These are phyloP conservation scores for Stenurella melanura DNA, from an alignment of 2,888 invertebrate genomes.

Conservation along the genomic window DNA sequence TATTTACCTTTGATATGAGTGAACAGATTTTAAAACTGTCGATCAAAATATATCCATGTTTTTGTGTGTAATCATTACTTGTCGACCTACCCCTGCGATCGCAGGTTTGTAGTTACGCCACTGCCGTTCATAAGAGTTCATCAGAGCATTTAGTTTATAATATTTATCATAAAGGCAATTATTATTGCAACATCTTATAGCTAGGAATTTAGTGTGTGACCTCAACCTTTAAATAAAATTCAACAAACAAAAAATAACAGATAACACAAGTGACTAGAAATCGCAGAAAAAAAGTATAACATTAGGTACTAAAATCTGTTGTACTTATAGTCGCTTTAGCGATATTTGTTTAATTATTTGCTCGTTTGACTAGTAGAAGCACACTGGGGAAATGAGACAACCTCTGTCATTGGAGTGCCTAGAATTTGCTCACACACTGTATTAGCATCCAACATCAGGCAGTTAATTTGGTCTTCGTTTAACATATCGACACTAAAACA, in stretches of 20 bases:
- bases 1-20: no score
- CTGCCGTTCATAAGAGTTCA: background rate
- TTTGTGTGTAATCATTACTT: no score
- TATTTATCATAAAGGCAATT: slow-evolving; percentile 33
- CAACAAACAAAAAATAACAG: slow-evolving; percentile 5
- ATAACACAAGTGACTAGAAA: slow-evolving; percentile 32
- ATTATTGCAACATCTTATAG: slow-evolving; percentile 36
- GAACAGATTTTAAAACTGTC: no score
- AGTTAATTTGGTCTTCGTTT: slow-evolving; percentile 84
- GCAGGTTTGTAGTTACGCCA: background rate
- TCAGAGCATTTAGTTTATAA: slow-evolving; percentile 30
- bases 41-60: no score
- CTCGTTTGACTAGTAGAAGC: slow-evolving; percentile 42
- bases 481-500: slow-evolving; percentile 83
- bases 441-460: slow-evolving; percentile 84
- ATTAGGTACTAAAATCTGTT: slow-evolving; percentile 35
- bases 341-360: slow-evolving; percentile 24
- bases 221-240: slow-evolving; percentile 15
- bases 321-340: slow-evolving; percentile 40
- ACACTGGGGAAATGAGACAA: slow-evolving; percentile 69
- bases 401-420: slow-evolving; percentile 76
- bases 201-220: slow-evolving; percentile 26
- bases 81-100: no score
- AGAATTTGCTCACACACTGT: slow-evolving; percentile 82
- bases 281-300: slow-evolving; percentile 22